Evolutionary conservation across 1,140 invertebrate genomes (phyloP).

Genomic region (Pseudomyrmex sp.): DNA sequence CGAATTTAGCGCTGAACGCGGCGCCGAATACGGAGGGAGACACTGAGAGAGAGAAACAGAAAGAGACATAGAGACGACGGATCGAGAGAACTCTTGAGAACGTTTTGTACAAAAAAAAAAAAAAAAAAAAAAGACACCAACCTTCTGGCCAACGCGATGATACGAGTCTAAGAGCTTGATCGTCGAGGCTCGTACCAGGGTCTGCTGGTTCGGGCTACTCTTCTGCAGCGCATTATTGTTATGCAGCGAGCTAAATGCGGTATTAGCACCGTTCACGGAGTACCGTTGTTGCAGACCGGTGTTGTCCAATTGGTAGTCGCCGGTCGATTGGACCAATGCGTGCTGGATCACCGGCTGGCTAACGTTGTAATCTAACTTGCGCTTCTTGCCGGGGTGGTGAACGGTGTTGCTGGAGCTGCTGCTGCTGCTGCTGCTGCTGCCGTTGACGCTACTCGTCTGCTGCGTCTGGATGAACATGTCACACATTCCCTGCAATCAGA

Average conservation of each 20-base stretch:
- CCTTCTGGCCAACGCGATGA: conserved; percentile 90
- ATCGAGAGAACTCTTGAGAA: too few species aligned
- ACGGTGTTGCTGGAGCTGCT: conserved; percentile 84
- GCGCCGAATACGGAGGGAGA: background rate
- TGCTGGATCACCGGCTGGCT: conserved; percentile 85
- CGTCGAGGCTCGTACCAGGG: conserved; percentile 89
- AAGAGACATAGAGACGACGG: too few species aligned
- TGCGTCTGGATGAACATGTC: conserved; percentile 91
- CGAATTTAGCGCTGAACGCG: conserved; percentile 15
- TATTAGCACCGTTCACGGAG: conserved; percentile 82
- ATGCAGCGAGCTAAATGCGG: conserved; percentile 82
- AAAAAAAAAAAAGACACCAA: conserved; percentile 74
- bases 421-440: conserved; percentile 85
- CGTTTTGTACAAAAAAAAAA: background rate
- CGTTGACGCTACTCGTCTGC: conserved; percentile 87
- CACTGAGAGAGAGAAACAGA: background rate
- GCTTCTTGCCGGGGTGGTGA: conserved; percentile 86
- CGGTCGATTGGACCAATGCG: conserved; percentile 83
- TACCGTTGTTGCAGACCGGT: conserved; percentile 78
- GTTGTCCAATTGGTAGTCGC: conserved; percentile 82
- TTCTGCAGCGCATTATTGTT: conserved; percentile 85
- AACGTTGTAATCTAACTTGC: conserved; percentile 86
- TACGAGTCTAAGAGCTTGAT: conserved; percentile 91
- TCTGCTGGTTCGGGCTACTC: conserved; percentile 87
- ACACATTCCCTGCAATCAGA: conserved; percentile 87